Evolutionary conservation across 2,113 vertebrate species (phyloP).

Genomic region (Podocnemis expansa): DNA sequence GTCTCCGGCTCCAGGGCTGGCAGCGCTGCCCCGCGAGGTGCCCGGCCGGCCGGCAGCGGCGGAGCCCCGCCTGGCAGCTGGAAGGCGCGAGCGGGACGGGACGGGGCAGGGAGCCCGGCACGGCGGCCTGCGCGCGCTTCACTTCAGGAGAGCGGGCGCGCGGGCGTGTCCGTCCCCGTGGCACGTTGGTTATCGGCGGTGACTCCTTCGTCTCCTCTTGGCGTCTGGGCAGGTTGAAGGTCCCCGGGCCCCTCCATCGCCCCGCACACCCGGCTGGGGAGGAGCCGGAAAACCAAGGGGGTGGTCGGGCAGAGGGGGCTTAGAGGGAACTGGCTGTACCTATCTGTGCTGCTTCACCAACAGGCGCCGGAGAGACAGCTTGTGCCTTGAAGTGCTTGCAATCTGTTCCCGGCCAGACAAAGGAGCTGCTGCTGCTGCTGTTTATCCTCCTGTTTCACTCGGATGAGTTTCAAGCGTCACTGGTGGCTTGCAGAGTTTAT

Average conservation of each 20-base stretch:
- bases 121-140: background rate
- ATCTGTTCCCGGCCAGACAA: slow-evolving; percentile 22
- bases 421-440: slow-evolving; percentile 27
- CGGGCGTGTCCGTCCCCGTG: background rate
- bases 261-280: background rate
- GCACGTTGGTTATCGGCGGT: background rate
- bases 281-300: background rate
- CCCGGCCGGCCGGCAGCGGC: background rate
- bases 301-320: background rate
- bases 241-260: background rate
- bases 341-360: background rate
- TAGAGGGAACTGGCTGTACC: background rate
- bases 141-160: background rate
- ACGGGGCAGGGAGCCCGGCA: background rate
- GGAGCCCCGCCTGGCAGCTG: background rate
- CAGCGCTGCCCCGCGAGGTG: background rate
- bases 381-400: background rate
- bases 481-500: background rate
- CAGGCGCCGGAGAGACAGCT: background rate
- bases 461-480: background rate
- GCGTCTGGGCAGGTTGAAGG: background rate
- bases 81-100: too few relatives aligned
- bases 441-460: background rate
- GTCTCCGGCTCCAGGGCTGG: background rate
- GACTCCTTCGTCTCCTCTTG: background rate